These are phyloP conservation scores for Augochlora pura DNA, from an alignment of 1,140 invertebrate species.

Conservation along the genomic window DNA sequence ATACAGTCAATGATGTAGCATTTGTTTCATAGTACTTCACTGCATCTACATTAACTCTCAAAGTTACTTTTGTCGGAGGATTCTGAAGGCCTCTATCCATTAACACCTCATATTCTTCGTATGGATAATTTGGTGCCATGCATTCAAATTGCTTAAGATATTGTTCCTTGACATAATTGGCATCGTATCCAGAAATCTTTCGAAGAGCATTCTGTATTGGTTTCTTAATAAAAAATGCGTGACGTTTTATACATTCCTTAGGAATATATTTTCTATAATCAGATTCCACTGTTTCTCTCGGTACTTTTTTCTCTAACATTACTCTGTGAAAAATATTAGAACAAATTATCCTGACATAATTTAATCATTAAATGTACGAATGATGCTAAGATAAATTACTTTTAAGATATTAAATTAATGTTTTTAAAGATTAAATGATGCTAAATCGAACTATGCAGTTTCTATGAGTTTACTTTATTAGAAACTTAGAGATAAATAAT, in stretches of 20 bases:
- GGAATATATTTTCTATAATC: conserved; percentile 92
- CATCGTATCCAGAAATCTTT: conserved; percentile 82
- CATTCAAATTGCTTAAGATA: conserved; percentile 89
- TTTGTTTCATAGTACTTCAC: conserved; percentile 86
- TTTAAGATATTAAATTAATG: not conserved
- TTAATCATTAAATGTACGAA: not conserved
- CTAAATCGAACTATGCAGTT: not conserved
- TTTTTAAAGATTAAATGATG: not conserved
- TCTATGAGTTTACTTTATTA: too few species aligned
- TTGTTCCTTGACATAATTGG: conserved; percentile 86
- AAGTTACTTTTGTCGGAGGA: conserved; percentile 75
- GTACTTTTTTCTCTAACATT: conserved; percentile 86
- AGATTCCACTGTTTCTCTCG: conserved; percentile 84
- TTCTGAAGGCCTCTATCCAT: conserved; percentile 80
- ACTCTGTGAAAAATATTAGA: conserved; percentile 80
- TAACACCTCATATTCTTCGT: conserved; percentile 87
- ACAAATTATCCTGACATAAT: not conserved
- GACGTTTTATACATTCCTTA: conserved; percentile 86
- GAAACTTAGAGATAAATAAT: not conserved
- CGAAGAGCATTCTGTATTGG: conserved; percentile 86
- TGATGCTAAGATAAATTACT: not conserved
- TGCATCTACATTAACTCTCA: conserved; percentile 83
- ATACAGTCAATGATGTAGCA: conserved; percentile 82
- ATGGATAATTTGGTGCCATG: conserved; percentile 90
- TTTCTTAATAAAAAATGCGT: conserved; percentile 88